Conservation (phyloP, 1,140 invertebrate species). For the Trypoxylus dichotomus region DNA sequence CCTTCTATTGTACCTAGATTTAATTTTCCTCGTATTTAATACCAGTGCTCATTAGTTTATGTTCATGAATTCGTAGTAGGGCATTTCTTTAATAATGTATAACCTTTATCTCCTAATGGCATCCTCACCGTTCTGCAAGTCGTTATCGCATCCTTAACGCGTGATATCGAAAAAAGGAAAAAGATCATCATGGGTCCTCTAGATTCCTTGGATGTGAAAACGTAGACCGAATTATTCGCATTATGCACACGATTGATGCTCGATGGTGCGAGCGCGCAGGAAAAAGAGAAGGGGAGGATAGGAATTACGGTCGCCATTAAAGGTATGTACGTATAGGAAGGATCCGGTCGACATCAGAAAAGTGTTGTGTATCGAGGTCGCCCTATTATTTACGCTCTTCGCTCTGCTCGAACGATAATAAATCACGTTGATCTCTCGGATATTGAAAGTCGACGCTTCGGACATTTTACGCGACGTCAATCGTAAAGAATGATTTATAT, state of each 20-base stretch:
- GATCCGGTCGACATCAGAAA: not conserved
- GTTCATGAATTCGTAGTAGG: not conserved
- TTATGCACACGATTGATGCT: not conserved
- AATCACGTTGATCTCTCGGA: not conserved
- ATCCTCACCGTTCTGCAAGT: not conserved
- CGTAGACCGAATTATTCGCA: not conserved
- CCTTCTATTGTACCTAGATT: too few species aligned
- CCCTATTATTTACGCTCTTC: constrained; percentile 8
- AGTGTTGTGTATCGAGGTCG: constrained; percentile 18
- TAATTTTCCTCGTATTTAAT: too few species aligned
- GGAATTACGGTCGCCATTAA: constrained; percentile 2
- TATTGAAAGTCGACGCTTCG: constrained; percentile 21
- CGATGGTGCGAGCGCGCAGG: not conserved
- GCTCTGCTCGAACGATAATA: not conserved
- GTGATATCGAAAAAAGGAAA: not conserved
- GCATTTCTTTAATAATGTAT: too few species aligned
- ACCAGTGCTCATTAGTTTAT: too few species aligned
- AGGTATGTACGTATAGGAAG: not conserved
- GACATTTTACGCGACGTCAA: not conserved
- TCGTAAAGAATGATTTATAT: not conserved
- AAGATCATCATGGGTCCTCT: not conserved
- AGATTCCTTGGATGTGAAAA: not conserved
- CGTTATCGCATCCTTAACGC: not conserved
- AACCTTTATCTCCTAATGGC: too few species aligned
- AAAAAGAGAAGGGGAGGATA: not conserved